phyloP scores from a whole-genome alignment of 1,140 invertebrate genomes.

The Schmidtea mediterranea region DNA sequence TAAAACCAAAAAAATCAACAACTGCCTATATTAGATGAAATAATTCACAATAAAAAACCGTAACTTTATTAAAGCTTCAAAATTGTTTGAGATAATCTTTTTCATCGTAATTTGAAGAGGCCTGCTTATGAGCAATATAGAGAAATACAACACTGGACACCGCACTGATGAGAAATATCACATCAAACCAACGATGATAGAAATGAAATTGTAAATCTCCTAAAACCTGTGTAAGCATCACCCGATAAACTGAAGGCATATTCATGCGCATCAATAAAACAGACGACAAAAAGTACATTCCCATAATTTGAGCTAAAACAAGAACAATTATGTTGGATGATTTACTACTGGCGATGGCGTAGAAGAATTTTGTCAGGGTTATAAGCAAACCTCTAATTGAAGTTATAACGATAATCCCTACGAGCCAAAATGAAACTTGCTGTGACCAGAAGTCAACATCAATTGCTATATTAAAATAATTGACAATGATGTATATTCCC shows the following conservation, averaged over 20 bases:
- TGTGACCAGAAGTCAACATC: constrained; percentile 39
- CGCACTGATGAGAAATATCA: constrained; percentile 89
- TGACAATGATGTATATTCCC: constrained; percentile 79
- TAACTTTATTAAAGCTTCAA: no score
- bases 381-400: constrained; percentile 79
- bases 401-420: constrained; percentile 89
- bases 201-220: constrained; percentile 96
- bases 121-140: constrained; percentile 47
- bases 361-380: constrained; percentile 98
- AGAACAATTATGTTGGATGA: constrained; percentile 93
- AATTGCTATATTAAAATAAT: constrained; percentile 81
- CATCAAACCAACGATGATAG: constrained; percentile 99
- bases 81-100: not conserved
- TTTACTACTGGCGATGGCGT: constrained; percentile 94
- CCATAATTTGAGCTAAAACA: constrained; percentile 89
- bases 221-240: constrained; percentile 84
- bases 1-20: no score
- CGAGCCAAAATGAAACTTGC: constrained; percentile 62
- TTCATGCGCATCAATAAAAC: constrained; percentile 95
- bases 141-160: constrained; percentile 76
- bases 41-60: no score
- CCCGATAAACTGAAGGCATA: constrained; percentile 80
- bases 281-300: constrained; percentile 97
- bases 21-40: no score
- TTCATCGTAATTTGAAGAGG: not conserved